phyloP scores from a whole-genome alignment of 35 echinoderm and acorn worm species.

The Hemicentrotus pulcherrimus region DNA sequence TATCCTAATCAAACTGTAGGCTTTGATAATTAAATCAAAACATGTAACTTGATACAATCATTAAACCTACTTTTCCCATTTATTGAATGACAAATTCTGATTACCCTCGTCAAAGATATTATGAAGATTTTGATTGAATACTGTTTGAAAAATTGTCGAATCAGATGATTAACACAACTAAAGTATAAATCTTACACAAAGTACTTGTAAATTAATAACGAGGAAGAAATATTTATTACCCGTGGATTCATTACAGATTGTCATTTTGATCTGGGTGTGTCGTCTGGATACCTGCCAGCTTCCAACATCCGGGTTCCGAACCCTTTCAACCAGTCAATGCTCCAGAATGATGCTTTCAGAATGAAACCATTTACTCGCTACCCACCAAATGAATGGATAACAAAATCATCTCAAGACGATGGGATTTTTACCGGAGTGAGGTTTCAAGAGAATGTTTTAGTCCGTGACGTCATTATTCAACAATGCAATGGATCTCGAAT shows the following conservation, averaged over 20 bases:
- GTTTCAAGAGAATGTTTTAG: not conserved
- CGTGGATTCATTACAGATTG: not conserved
- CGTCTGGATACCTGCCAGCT: not conserved
- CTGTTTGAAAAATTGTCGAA: too few relatives aligned
- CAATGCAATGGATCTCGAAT: slow-evolving; percentile 15
- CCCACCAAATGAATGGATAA: not conserved
- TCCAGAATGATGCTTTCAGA: not conserved
- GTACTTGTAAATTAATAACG: not conserved
- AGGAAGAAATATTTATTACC: too few relatives aligned
- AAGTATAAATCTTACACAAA: too few relatives aligned
- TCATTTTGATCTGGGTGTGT: slow-evolving; percentile 19
- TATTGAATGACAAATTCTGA: too few relatives aligned
- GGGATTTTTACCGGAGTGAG: not conserved
- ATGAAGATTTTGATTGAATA: too few relatives aligned
- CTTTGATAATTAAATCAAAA: too few relatives aligned
- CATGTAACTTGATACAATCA: too few relatives aligned
- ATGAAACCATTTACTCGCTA: not conserved
- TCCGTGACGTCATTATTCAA: not conserved
- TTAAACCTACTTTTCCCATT: too few relatives aligned
- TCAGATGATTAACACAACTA: too few relatives aligned
- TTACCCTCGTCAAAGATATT: too few relatives aligned
- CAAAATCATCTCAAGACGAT: not conserved
- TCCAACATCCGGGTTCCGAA: not conserved
- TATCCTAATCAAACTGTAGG: too few relatives aligned
- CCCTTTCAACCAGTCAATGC: not conserved